Evolutionary conservation across 35 echinoderm and acorn worm genomes (phyloP).

Genomic region (Ophioderma brevispina): DNA sequence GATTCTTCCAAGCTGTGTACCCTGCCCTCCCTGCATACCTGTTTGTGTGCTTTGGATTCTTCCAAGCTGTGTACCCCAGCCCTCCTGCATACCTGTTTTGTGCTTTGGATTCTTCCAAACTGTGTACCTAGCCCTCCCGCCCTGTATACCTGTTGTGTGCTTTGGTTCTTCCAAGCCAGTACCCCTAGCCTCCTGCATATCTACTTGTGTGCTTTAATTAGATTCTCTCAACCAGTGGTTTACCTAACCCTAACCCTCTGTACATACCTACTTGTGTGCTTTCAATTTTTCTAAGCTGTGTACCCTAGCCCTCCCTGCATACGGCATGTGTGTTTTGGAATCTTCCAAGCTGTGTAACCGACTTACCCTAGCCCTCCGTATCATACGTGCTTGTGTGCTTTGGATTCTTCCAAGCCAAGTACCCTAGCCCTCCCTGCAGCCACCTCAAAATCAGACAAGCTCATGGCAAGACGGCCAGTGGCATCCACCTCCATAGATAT

Average conservation of each 20-base stretch:
- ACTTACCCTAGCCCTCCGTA: too few species aligned
- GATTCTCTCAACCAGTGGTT: too few species aligned
- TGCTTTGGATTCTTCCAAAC: background rate
- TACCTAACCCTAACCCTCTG: too few species aligned
- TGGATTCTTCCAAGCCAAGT: background rate
- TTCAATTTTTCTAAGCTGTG: background rate
- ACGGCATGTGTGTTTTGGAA: too few species aligned
- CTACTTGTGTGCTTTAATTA: too few species aligned
- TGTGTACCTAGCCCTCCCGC: slow-evolving; percentile 77
- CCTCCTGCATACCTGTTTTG: slow-evolving; percentile 38
- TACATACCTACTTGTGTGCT: slow-evolving; percentile 4
- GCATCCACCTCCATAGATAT: slow-evolving; percentile 70
- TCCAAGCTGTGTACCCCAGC: slow-evolving; percentile 3
- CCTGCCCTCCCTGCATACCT: background rate
- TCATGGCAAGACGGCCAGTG: slow-evolving; percentile 67
- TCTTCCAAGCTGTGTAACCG: too few species aligned
- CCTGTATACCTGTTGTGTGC: slow-evolving; percentile 46
- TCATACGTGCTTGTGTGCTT: slow-evolving; percentile 1
- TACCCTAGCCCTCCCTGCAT: slow-evolving; percentile 83
- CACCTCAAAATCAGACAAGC: slow-evolving; percentile 94
- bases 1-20: too few species aligned
- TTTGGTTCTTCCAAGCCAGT: slow-evolving; percentile 3
- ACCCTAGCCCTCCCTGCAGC: slow-evolving; percentile 88
- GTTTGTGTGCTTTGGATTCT: background rate
- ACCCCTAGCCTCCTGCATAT: slow-evolving; percentile 88